Evolutionary conservation across 1,140 invertebrate species (phyloP).

Genomic region (Achatina immaculata): DNA sequence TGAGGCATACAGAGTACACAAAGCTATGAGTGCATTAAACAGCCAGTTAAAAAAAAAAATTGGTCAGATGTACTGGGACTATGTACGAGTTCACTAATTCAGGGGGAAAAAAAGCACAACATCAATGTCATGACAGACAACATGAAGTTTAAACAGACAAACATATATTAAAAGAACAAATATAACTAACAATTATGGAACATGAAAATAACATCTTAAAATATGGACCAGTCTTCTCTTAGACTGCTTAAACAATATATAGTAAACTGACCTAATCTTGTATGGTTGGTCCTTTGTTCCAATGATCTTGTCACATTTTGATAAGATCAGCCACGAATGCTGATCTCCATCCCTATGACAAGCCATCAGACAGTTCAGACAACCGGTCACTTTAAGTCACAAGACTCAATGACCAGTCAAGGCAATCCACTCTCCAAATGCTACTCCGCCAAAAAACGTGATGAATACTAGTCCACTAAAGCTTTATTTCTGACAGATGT

Average conservation of each 20-base stretch:
- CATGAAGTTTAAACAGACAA: no score
- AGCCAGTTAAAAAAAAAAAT: no score
- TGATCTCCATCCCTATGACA: constrained; percentile 1
- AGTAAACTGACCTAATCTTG: neutral
- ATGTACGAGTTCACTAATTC: no score
- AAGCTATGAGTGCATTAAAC: no score
- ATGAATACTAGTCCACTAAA: neutral
- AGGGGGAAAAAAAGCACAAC: no score
- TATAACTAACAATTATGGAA: no score
- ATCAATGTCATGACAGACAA: no score
- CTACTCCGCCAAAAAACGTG: neutral
- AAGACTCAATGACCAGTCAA: constrained; percentile 13
- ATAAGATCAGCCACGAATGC: neutral
- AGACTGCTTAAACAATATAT: neutral
- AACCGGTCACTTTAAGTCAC: constrained; percentile 9
- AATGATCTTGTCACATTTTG: constrained; percentile 9
- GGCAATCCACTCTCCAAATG: neutral
- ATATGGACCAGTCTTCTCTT: neutral
- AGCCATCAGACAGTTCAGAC: neutral
- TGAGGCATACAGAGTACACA: no score
- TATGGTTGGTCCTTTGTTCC: neutral
- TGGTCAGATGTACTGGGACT: no score
- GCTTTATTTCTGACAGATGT: neutral
- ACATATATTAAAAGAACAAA: no score
- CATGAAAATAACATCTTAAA: no score